A percentile compares a stretch with the other conserved stretches of the same genome.
phyloP scores from a whole-genome alignment of 2,888 invertebrate genomes.

The Athrips mouffetella region DNA sequence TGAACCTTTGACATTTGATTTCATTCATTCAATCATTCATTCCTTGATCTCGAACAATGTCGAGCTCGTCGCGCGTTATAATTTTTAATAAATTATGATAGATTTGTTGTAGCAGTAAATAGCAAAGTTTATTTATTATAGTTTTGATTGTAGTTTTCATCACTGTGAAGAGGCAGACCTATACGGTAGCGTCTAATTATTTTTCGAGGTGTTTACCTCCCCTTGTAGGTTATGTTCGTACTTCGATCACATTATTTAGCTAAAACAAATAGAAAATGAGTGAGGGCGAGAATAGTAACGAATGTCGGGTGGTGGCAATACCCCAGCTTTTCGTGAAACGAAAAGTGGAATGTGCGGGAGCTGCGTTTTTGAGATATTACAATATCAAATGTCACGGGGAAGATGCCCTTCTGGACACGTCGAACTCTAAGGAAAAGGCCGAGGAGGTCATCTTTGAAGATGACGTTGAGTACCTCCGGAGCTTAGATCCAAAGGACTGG shows the following conservation, averaged over 20 bases:
- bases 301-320: conserved; percentile 52
- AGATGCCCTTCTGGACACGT: conserved; percentile 61
- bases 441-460: conserved; percentile 78
- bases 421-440: conserved; percentile 62
- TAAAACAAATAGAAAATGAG: conserved; percentile 60
- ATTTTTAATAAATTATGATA: conserved; percentile 35
- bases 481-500: conserved; percentile 97
- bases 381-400: conserved; percentile 71
- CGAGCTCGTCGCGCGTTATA: conserved; percentile 46
- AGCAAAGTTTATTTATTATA: conserved; percentile 27
- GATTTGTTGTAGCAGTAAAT: conserved; percentile 8
- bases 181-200: conserved; percentile 12
- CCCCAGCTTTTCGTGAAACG: conserved; percentile 54
- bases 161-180: conserved; percentile 13
- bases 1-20: not conserved
- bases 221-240: conserved; percentile 71
- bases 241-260: conserved; percentile 50
- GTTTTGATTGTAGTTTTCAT: conserved; percentile 18
- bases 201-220: conserved; percentile 38
- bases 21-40: conserved; percentile 24
- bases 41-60: conserved; percentile 25
- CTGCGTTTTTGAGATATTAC: conserved; percentile 69
- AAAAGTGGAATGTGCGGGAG: conserved; percentile 74
- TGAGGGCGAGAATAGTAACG: conserved; percentile 49
- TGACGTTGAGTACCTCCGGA: conserved; percentile 89